Conservation (phyloP, 1,140 invertebrate genomes). For the Maconellicoccus hirsutus region DNA sequence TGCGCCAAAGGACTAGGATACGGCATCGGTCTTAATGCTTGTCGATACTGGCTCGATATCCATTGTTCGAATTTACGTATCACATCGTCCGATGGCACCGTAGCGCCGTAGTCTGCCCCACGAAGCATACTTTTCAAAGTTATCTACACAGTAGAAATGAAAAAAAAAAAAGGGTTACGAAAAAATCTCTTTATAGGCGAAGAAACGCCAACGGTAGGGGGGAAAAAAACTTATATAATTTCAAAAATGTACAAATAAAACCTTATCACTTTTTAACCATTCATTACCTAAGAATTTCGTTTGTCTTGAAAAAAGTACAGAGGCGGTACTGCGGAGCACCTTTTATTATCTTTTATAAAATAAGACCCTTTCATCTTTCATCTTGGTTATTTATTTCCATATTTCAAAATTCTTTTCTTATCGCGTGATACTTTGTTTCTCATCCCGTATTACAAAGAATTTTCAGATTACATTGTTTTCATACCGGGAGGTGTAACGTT, state of each 20-base stretch:
- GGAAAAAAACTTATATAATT: not conserved
- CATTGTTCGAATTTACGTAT: constrained; percentile 64
- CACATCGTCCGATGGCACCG: constrained; percentile 60
- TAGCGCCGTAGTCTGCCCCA: not conserved
- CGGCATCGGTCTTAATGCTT: constrained; percentile 37
- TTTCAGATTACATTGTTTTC: constrained; percentile 14
- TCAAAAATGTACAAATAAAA: not conserved
- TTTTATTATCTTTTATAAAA: constrained; percentile 3
- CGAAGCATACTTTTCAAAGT: not conserved
- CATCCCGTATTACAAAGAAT: constrained; percentile 5
- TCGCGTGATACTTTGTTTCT: constrained; percentile 15
- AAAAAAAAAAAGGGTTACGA: not conserved
- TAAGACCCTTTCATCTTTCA: constrained; percentile 13
- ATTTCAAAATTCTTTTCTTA: constrained; percentile 21
- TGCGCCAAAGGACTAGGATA: constrained; percentile 30
- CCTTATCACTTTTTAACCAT: constrained; percentile 9
- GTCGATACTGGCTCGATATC: constrained; percentile 48
- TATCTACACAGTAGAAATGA: not conserved
- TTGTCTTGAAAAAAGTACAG: too few relatives aligned
- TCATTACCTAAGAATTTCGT: constrained; percentile 1
- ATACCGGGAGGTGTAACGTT: not conserved
- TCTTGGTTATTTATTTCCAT: constrained; percentile 14
- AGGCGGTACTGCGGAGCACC: not conserved
- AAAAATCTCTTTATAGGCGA: not conserved
- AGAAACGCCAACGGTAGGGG: too few relatives aligned